A percentile compares a stretch with the other conserved stretches of the same genome.
Evolutionary conservation across 2,888 invertebrate genomes (phyloP).

Genomic region (Chymomyza fuscimana): DNA sequence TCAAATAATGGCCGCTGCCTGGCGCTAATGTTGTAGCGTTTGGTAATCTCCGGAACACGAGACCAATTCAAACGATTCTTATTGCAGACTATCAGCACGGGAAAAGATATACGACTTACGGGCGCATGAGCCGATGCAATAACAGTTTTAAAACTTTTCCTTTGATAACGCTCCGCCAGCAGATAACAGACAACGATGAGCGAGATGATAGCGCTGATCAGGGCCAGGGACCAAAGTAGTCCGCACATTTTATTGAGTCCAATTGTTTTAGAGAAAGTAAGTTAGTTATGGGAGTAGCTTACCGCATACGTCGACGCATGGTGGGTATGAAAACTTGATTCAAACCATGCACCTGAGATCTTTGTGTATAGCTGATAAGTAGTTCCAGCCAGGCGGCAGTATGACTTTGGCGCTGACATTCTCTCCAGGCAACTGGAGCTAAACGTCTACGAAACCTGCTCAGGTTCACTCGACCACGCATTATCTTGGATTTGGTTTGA

Average conservation of each 20-base stretch:
- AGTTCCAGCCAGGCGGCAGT: constrained; percentile 42
- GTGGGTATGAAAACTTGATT: constrained; percentile 53
- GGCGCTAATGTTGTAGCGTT: constrained; percentile 47
- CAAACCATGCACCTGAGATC: constrained; percentile 59
- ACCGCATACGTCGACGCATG: constrained; percentile 58
- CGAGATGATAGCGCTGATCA: constrained; percentile 56
- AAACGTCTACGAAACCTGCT: not conserved
- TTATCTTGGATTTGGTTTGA: not conserved
- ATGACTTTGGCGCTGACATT: not conserved
- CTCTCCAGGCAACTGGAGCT: constrained; percentile 24
- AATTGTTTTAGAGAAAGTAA: not conserved
- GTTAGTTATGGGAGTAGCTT: constrained; percentile 17
- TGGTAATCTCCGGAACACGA: constrained; percentile 58
- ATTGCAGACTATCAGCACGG: constrained; percentile 77
- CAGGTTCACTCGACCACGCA: not conserved
- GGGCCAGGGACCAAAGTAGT: constrained; percentile 64
- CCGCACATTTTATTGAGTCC: constrained; percentile 30
- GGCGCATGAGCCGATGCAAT: constrained; percentile 71
- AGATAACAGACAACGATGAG: constrained; percentile 63
- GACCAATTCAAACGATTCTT: constrained; percentile 77
- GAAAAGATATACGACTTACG: constrained; percentile 73
- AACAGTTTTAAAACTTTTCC: constrained; percentile 69
- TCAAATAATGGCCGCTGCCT: constrained; percentile 52
- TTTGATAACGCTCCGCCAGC: constrained; percentile 62
- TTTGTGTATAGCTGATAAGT: constrained; percentile 33